Conservation (phyloP, 2,797 vertebrate genomes). For the Pampus argenteus region DNA sequence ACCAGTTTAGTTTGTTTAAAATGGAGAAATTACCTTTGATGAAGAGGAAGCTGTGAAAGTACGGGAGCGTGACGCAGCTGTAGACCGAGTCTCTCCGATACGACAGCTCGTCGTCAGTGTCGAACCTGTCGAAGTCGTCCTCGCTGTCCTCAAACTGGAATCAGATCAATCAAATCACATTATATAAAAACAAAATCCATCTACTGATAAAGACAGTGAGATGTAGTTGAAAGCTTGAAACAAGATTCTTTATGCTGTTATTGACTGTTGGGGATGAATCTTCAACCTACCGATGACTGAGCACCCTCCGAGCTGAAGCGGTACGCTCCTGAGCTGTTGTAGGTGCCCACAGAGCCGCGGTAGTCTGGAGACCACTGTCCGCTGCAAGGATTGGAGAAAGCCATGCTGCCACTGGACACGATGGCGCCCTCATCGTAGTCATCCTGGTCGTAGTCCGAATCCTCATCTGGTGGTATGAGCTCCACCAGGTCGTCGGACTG, state of each 20-base stretch:
- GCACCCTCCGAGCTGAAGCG: conserved; percentile 95
- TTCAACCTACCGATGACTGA: conserved; percentile 92
- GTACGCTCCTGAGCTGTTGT: conserved; percentile 93
- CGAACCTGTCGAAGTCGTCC: conserved; percentile 95
- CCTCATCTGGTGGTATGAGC: conserved; percentile 90
- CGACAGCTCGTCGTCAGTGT: conserved; percentile 94
- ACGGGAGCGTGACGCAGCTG: conserved; percentile 95
- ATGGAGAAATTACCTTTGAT: conserved; percentile 90
- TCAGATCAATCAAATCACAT: no score
- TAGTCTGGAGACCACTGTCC: conserved; percentile 95
- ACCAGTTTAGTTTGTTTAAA: no score
- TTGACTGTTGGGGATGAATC: no score
- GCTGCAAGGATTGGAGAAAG: conserved; percentile 89
- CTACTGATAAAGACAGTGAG: no score
- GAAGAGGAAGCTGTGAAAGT: conserved; percentile 97
- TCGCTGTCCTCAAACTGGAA: conserved; percentile 97
- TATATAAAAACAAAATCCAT: no score
- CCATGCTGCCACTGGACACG: conserved; percentile 91
- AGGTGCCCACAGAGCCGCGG: conserved; percentile 92
- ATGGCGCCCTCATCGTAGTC: conserved; percentile 93
- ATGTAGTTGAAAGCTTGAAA: no score
- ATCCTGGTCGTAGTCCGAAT: conserved; percentile 93
- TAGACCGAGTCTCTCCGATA: conserved; percentile 96
- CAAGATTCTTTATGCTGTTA: no score
- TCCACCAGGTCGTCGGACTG: conserved; percentile 83